Conservation (phyloP, 30 jellyfish, hydroid and myxozoan species). For the Pelagia noctiluca region DNA sequence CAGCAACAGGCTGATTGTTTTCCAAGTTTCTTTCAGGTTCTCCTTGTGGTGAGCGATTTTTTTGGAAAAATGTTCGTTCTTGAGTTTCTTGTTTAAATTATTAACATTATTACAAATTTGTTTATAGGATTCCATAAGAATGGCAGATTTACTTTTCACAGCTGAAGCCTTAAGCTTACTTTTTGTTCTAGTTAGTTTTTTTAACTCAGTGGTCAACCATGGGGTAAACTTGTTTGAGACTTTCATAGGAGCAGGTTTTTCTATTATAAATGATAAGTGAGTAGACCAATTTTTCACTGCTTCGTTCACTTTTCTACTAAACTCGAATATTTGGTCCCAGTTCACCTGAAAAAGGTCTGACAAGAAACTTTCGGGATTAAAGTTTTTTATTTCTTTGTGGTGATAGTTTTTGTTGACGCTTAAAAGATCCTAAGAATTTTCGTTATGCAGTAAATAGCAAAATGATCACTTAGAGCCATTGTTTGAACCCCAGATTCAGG, state of each 20-base stretch:
- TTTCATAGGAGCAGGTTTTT: slow-evolving; percentile 47
- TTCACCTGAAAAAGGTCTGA: slow-evolving; percentile 15
- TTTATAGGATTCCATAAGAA: slow-evolving; percentile 21
- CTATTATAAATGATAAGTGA: slow-evolving; percentile 7
- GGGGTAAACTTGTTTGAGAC: slow-evolving; percentile 43
- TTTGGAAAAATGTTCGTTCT: slow-evolving; percentile 42
- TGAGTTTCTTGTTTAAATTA: slow-evolving; percentile 30
- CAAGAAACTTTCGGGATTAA: slow-evolving; percentile 1
- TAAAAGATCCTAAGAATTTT: slow-evolving; percentile 41
- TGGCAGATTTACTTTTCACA: slow-evolving; percentile 22
- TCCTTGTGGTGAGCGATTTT: slow-evolving; percentile 33
- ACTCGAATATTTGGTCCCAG: slow-evolving; percentile 22
- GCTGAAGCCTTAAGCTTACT: slow-evolving; percentile 37
- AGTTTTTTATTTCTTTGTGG: slow-evolving; percentile 42
- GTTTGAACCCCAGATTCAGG: slow-evolving; percentile 45
- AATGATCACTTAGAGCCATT: slow-evolving; percentile 43
- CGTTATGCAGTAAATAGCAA: slow-evolving; percentile 48
- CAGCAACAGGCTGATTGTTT: slow-evolving; percentile 25
- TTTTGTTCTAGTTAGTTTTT: slow-evolving; percentile 36
- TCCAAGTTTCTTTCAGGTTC: slow-evolving; percentile 48
- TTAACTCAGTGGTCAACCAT: slow-evolving; percentile 53
- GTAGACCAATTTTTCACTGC: slow-evolving; percentile 18
- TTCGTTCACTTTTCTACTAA: slow-evolving; percentile 30
- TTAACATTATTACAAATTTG: slow-evolving; percentile 32
- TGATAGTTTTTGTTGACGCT: slow-evolving; percentile 40